Conservation (phyloP, 2,888 invertebrate species). For the Catocala sponsa region DNA sequence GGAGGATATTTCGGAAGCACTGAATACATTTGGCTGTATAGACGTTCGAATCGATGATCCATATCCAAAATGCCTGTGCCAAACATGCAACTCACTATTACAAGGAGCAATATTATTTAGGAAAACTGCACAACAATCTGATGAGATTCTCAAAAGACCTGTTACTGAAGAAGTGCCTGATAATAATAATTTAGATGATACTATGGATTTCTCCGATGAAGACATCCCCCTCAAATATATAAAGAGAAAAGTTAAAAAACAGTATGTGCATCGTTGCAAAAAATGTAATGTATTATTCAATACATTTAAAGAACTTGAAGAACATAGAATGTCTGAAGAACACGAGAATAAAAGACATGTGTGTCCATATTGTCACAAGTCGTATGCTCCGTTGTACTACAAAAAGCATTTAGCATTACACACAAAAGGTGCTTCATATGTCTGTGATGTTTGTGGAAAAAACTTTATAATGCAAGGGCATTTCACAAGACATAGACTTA, state of each 20-base stretch:
- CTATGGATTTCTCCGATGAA: slow-evolving; percentile 29
- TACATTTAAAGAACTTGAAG: slow-evolving; percentile 64
- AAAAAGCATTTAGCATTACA: slow-evolving; percentile 73
- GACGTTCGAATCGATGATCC: slow-evolving; percentile 64
- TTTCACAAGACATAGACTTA: slow-evolving; percentile 73
- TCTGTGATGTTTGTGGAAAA: slow-evolving; percentile 83
- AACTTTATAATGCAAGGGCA: slow-evolving; percentile 67
- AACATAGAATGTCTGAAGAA: slow-evolving; percentile 69
- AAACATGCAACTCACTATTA: slow-evolving; percentile 67
- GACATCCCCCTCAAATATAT: slow-evolving; percentile 36
- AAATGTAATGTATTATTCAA: slow-evolving; percentile 71
- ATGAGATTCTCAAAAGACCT: slow-evolving; percentile 60
- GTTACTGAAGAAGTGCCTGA: slow-evolving; percentile 29
- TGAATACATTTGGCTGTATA: slow-evolving; percentile 66
- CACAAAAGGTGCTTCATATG: slow-evolving; percentile 56
- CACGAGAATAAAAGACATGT: slow-evolving; percentile 69
- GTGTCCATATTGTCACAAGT: slow-evolving; percentile 74
- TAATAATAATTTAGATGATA: slow-evolving; percentile 33
- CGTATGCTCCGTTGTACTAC: slow-evolving; percentile 67
- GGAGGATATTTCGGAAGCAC: slow-evolving; percentile 62
- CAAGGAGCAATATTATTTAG: slow-evolving; percentile 74
- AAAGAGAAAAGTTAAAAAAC: slow-evolving; percentile 37
- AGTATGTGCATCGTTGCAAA: slow-evolving; percentile 58
- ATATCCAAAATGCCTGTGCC: slow-evolving; percentile 74
- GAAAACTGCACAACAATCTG: slow-evolving; percentile 74